Percentiles rank a stretch among this genome's conserved stretches.
Conservation (phyloP, 2,888 invertebrate species). For the Rhaphigaster nebulosa region DNA sequence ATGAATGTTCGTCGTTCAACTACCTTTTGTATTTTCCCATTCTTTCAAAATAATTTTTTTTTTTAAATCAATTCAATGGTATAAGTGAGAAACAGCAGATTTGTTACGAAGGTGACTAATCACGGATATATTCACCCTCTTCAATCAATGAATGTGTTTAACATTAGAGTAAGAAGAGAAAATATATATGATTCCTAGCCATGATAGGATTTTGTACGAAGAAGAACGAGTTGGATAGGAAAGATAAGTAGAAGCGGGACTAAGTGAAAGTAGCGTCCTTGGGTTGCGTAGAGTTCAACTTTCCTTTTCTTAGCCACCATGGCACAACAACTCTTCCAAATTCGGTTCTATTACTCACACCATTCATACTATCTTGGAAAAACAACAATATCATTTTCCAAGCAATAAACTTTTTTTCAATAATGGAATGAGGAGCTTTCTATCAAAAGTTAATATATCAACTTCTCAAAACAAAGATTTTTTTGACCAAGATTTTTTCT, state of each 20-base stretch:
- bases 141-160: too few species aligned
- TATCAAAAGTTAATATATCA: too few species aligned
- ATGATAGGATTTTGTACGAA: not conserved
- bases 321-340: not conserved
- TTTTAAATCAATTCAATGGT: too few species aligned
- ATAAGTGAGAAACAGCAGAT: too few species aligned
- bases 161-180: not conserved
- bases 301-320: not conserved
- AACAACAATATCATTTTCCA: not conserved
- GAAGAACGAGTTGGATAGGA: not conserved
- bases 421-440: too few species aligned
- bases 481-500: too few species aligned
- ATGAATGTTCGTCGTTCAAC: too few species aligned
- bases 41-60: too few species aligned
- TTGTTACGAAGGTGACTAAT: too few species aligned
- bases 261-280: not conserved
- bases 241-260: not conserved
- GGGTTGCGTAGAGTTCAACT: conserved; percentile 3
- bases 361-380: not conserved
- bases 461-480: too few species aligned
- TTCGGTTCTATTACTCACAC: not conserved
- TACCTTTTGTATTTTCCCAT: too few species aligned
- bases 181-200: not conserved
- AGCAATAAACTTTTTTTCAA: not conserved
- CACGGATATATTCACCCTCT: too few species aligned